phyloP scores from a whole-genome alignment of 2,113 vertebrate genomes.

The Oryzias celebensis region DNA sequence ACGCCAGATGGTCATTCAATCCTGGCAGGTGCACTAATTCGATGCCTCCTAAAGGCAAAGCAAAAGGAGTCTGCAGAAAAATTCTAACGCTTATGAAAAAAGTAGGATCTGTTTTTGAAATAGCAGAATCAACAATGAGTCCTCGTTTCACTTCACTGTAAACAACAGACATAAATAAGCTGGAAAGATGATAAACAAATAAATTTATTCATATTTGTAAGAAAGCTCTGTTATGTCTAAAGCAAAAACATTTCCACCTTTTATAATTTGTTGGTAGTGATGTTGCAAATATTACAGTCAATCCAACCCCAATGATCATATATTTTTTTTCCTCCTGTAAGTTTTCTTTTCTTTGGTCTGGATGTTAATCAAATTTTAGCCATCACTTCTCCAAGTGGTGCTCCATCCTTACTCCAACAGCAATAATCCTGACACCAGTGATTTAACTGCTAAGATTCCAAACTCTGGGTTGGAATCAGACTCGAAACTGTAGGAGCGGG shows the following conservation, averaged over 20 bases:
- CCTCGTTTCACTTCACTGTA: no score
- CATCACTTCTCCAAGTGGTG: conserved; percentile 25
- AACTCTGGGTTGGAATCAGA: not conserved
- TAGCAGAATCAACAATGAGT: no score
- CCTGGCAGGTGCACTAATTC: no score
- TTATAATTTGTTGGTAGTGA: not conserved
- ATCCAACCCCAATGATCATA: not conserved
- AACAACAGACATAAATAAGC: no score
- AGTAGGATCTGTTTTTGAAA: no score
- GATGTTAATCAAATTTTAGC: not conserved
- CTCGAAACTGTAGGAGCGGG: no score
- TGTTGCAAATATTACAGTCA: not conserved
- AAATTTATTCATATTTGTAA: conserved; percentile 2
- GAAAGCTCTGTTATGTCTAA: not conserved
- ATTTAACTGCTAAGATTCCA: conserved; percentile 43
- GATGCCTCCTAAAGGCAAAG: no score
- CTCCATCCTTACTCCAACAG: conserved; percentile 12
- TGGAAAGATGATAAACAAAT: not conserved
- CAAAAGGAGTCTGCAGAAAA: no score
- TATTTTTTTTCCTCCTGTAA: not conserved
- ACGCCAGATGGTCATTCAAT: no score
- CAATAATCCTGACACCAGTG: conserved; percentile 29
- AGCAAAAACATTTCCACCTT: not conserved
- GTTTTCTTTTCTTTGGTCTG: not conserved
- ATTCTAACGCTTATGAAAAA: no score